Base-by-base conservation (phyloP, 2,113 vertebrate species). In the Smithornis capensis region DNA sequence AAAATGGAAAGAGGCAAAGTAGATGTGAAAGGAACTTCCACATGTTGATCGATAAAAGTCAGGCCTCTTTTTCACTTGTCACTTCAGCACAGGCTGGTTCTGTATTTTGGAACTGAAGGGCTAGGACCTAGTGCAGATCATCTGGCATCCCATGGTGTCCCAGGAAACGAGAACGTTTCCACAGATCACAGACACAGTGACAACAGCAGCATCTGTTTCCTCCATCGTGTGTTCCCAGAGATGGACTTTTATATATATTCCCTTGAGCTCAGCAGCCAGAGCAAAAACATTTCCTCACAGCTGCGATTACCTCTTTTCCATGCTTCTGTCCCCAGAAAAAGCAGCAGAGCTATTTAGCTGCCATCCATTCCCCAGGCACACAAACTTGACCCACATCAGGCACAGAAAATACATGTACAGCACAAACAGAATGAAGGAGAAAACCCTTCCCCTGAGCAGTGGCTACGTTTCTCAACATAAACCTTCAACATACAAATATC, bases 401-500 rank as follows among this genome's bases (percentile, higher is more conserved):
- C 67, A 60, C 24, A 50, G 45, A 74, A 96, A 38, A 52, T 27
- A 83, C 33, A 52, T 24, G 50, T 7, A 57, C 10, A 64, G 19
- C 12, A 47, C 33, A 35, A 88, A 57, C 2, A 64, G 50, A 75
- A 40, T 22, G 22, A 62, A 90, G 82, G 68, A 59, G 56, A 64
- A 94, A 92, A 88, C 24, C 7, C 24, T 93, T 94, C 80, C 91
- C 85, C 94, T 95, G 92, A 97, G 92, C 97, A 98, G 95, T 17
- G 14, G 95, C 90, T 91, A 95, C 44, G 38, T 91, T 97, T 98
- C 97, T 96, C 97, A 98, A 77, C 67, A 78, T 98, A 97, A 97
- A 97, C 97, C 94, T 97, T 79, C 71, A 80, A 28, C 23, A 29
- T 19, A 44, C 44, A 62, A 86, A 91, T 27, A 92, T 44, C 64